Conservation (phyloP, 1,140 invertebrate species). For the Pygmarrhopalites habei region DNA sequence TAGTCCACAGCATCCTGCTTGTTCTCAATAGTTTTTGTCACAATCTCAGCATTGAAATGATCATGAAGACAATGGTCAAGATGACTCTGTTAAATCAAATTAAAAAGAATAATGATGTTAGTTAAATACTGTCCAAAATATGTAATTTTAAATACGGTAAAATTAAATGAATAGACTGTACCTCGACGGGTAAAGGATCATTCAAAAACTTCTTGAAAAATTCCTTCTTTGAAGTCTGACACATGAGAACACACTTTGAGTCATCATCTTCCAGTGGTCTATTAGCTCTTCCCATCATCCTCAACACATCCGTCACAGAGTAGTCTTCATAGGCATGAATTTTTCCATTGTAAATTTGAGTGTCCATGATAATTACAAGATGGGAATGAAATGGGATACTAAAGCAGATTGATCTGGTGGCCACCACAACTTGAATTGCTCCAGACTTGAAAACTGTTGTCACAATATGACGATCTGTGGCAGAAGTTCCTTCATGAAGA, state of each 20-base stretch:
- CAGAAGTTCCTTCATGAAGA: constrained; percentile 85
- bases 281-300: constrained; percentile 93
- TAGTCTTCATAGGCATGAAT: constrained; percentile 84
- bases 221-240: constrained; percentile 95
- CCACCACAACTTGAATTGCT: constrained; percentile 89
- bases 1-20: constrained; percentile 99
- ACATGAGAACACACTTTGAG: constrained; percentile 93
- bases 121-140: constrained; percentile 5
- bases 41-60: constrained; percentile 99
- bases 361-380: constrained; percentile 95
- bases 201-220: constrained; percentile 98
- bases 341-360: constrained; percentile 95
- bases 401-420: constrained; percentile 84
- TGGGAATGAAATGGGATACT: constrained; percentile 79
- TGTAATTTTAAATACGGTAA: neutral
- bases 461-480: constrained; percentile 76
- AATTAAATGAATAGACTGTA: constrained; percentile 40
- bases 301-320: constrained; percentile 91
- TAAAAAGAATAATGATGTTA: constrained; percentile 18
- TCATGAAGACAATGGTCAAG: constrained; percentile 95
- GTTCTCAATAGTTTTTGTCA: constrained; percentile 99
- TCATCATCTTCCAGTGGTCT: constrained; percentile 84
- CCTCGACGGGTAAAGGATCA: constrained; percentile 94
- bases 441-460: constrained; percentile 88
- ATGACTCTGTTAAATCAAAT: constrained; percentile 59